These are phyloP conservation scores for Caenorhabditis brenneri DNA, from an alignment of 1,140 invertebrate species.

Conservation along the genomic window DNA sequence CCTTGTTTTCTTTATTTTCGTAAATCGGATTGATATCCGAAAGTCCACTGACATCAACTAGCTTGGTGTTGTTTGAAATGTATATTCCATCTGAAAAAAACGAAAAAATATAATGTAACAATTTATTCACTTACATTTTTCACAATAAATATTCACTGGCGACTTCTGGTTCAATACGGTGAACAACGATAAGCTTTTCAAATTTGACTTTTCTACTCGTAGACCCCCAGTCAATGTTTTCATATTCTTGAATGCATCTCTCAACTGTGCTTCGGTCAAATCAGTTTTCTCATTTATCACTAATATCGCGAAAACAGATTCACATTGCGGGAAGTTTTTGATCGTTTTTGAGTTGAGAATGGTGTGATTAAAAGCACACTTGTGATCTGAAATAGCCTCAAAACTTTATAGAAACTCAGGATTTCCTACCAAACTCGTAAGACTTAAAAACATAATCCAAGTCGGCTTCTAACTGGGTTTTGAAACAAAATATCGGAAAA, in stretches of 20 bases:
- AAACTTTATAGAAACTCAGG: too few relatives aligned
- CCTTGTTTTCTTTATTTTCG: too few relatives aligned
- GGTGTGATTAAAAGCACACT: background rate
- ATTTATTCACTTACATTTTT: background rate
- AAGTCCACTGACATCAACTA: background rate
- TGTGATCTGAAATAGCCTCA: too few relatives aligned
- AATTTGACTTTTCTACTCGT: background rate
- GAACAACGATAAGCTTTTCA: background rate
- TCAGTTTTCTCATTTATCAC: background rate
- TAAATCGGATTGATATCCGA: too few relatives aligned
- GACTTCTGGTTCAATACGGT: background rate
- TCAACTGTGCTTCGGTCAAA: background rate
- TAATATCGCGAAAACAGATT: background rate
- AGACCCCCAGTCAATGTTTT: background rate
- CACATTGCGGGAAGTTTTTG: background rate
- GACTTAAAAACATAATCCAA: too few relatives aligned
- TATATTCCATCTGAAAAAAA: background rate
- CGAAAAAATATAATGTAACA: background rate
- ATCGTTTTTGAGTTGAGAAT: background rate
- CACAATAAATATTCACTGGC: background rate
- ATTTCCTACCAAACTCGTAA: too few relatives aligned
- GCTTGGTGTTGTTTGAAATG: background rate
- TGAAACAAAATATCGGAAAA: too few relatives aligned
- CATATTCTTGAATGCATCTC: background rate
- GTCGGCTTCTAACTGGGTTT: too few relatives aligned